Evolutionary conservation across 1,140 invertebrate genomes (phyloP).

Genomic region (Aphis craccivora): DNA sequence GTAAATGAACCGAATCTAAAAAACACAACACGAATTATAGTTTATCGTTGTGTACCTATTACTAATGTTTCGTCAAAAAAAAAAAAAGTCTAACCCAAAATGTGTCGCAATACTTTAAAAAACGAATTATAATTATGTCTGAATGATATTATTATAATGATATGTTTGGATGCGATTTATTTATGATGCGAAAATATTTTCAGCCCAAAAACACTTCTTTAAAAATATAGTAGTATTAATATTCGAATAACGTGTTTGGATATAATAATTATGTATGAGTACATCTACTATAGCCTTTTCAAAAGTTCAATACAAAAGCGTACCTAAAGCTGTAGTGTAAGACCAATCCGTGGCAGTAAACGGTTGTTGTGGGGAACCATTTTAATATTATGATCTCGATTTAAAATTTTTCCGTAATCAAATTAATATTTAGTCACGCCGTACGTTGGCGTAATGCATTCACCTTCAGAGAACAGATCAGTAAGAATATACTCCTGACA

Average conservation of each 20-base stretch:
- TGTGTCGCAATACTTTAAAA: not conserved
- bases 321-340: not conserved
- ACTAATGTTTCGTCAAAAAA: not conserved
- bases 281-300: not conserved
- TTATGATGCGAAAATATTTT: not conserved
- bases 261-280: not conserved
- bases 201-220: not conserved
- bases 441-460: not conserved
- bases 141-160: not conserved
- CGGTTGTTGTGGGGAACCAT: not conserved
- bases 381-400: not conserved
- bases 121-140: not conserved
- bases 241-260: not conserved
- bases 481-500: not conserved
- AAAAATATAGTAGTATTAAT: not conserved
- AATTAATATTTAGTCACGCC: not conserved
- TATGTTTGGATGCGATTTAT: not conserved
- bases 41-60: not conserved
- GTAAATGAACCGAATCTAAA: not conserved
- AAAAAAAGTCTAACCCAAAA: not conserved
- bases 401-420: not conserved
- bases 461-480: not conserved
- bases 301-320: not conserved
- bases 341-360: not conserved
- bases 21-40: constrained; percentile 2